Evolutionary conservation across 1,140 invertebrate genomes (phyloP), one percentile per base, ranked within the genome.

Genomic region (Daktulosphaira vitifoliae): DNA sequence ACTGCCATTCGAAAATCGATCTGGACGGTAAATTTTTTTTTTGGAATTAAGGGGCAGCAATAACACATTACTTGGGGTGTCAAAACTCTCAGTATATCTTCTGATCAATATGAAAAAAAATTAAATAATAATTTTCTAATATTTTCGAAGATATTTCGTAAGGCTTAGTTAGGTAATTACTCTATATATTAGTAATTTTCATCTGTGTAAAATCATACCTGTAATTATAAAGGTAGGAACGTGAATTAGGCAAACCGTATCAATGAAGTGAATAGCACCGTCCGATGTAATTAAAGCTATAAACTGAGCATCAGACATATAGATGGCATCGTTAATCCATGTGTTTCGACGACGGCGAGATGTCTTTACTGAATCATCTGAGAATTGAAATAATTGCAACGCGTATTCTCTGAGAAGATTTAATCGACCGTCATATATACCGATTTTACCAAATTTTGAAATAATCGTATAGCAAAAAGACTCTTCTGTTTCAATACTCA

Each of bases 291-390:
- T 72, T 15, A 79, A 65, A 16, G 78, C 53, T 29, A 81, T 69
- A 66, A 75, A 75, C 48, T 76, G 71, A 9, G 77, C 74, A 66
- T 81, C 79, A 70, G 72, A 69, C 62, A 80, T 70, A 69, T 79
- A 81, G 13, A 81, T 68, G 0, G 78, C 79, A 67, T 81, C 80
- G 0, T 80, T 81, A 15, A 82, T 73, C 80, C 80, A 81, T 62
- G 76, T 75, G 56, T 62, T 62, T 8, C 42, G 59, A 13, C 26
- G 49, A 6, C 33, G 67, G 39, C 33, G 50, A 29, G 16, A 22
- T 11, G 18, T 52, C 39, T 8, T 65, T 44, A 16, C 46, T 23
- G 15, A 26, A 13, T 29, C 44, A n/a, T 16, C 68, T 4, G 42
- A 25, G 11, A 46, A 65, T 18, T 22, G 64, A 3, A 54, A 66